Evolutionary conservation across 2,888 invertebrate genomes (phyloP).

Genomic region (Ferrisia virgata): DNA sequence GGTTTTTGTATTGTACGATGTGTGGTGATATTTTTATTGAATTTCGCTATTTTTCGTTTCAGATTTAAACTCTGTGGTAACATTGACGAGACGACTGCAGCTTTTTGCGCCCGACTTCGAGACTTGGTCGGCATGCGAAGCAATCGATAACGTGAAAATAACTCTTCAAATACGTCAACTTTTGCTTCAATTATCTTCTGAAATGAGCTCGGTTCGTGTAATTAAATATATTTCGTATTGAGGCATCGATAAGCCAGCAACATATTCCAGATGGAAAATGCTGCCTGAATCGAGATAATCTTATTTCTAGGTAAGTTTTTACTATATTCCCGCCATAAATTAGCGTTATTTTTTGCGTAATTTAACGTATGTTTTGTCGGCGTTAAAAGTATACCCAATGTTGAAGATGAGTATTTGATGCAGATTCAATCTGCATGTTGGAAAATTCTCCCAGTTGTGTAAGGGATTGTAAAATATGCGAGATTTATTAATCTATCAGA

Average conservation of each 20-base stretch:
- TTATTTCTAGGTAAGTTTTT: neutral
- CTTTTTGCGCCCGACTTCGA: neutral
- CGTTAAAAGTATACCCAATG: no score
- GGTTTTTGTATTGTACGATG: neutral
- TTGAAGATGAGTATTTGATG: neutral
- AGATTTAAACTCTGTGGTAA: neutral
- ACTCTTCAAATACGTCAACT: neutral
- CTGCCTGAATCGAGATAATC: neutral
- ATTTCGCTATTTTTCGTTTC: neutral
- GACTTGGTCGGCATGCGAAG: slow-evolving; percentile 6
- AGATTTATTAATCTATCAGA: no score
- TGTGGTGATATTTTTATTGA: neutral
- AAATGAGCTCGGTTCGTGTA: neutral
- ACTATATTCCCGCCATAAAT: slow-evolving; percentile 1
- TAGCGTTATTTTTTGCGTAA: neutral
- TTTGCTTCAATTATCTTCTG: neutral
- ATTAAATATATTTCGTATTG: neutral
- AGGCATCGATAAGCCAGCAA: neutral
- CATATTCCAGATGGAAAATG: neutral
- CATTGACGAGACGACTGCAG: neutral
- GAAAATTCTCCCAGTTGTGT: no score
- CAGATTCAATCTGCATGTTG: neutral
- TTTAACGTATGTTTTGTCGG: neutral
- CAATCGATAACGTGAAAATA: slow-evolving; percentile 22
- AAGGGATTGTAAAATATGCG: no score